A percentile compares a stretch with the other conserved stretches of the same genome.
These are phyloP conservation scores for Dreissena polymorpha DNA, from an alignment of 1,140 invertebrate genomes.

Conservation along the genomic window DNA sequence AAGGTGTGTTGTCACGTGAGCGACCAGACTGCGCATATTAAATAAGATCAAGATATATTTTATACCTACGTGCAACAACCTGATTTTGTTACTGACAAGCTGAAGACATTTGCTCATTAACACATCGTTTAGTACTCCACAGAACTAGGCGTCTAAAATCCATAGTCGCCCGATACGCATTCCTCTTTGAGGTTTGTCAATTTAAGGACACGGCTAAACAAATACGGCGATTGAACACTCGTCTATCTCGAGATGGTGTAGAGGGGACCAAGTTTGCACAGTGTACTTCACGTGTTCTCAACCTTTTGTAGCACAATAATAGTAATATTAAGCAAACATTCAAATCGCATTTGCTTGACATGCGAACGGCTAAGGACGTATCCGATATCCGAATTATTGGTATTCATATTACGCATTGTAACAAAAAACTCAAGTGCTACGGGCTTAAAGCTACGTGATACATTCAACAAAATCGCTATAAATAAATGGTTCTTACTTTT, in stretches of 20 bases:
- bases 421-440: background rate
- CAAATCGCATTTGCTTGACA: slow-evolving; percentile 26
- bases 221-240: background rate
- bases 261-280: slow-evolving; percentile 36
- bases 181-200: no score
- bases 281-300: background rate
- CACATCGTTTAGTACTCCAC: no score
- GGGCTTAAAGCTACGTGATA: background rate
- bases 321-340: slow-evolving; percentile 48
- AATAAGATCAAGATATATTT: no score
- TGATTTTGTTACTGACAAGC: no score
- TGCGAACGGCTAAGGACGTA: background rate
- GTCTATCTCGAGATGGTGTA: slow-evolving; percentile 1
- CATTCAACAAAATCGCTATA: no score
- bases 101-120: no score
- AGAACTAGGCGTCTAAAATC: no score
- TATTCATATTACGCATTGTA: background rate
- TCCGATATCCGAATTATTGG: background rate
- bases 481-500: no score
- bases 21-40: no score
- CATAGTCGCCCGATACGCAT: no score
- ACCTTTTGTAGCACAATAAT: slow-evolving; percentile 25
- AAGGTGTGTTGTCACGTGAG: no score
- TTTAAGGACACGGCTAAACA: background rate
- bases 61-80: no score